Percentiles rank a stretch among this genome's conserved stretches.
Conservation (phyloP, 2,888 invertebrate genomes). For the Lucinisca nassula region DNA sequence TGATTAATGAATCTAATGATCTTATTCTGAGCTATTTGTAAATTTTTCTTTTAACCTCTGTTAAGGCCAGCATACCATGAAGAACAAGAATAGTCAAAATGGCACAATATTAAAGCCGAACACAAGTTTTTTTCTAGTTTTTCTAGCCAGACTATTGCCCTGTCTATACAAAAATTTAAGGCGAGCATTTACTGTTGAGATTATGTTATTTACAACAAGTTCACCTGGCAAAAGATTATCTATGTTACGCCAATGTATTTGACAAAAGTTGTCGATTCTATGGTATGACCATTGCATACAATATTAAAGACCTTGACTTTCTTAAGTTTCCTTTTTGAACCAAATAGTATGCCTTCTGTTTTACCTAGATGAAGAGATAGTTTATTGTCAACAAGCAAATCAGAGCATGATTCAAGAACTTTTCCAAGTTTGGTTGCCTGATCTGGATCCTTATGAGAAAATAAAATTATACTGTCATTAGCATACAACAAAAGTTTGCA, state of each 20-base stretch:
- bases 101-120: neutral
- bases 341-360: neutral
- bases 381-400: constrained; percentile 20
- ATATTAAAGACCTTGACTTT: neutral
- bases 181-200: neutral
- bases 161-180: neutral
- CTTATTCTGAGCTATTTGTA: constrained; percentile 23
- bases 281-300: neutral
- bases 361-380: constrained; percentile 19
- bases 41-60: constrained; percentile 7
- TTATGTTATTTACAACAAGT: neutral
- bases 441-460: constrained; percentile 21
- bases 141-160: neutral
- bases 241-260: too few species aligned
- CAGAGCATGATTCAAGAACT: constrained; percentile 12
- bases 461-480: constrained; percentile 22
- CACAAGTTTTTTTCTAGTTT: neutral
- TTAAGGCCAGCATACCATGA: constrained; percentile 6
- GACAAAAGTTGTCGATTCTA: neutral
- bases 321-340: constrained; percentile 18
- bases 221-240: neutral
- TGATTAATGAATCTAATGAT: constrained; percentile 23
- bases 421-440: neutral
- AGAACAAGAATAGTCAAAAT: constrained; percentile 30
- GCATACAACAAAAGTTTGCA: constrained; percentile 7